Percentiles rank a stretch among this genome's conserved stretches.
phyloP scores from a whole-genome alignment of 2,797 vertebrate genomes.

The Poecilia wingei region DNA sequence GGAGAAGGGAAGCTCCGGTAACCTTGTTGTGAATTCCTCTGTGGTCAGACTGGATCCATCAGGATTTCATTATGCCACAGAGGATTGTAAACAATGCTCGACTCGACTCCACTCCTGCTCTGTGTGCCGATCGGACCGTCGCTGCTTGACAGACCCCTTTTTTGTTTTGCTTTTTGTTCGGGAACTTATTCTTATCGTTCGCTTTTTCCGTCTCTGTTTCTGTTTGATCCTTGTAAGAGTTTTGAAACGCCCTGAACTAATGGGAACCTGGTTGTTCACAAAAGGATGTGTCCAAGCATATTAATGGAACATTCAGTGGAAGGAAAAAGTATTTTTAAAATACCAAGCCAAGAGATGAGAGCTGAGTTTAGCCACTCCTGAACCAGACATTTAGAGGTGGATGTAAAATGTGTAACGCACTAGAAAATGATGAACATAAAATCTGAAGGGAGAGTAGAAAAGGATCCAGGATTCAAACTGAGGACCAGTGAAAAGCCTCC shows the following conservation, averaged over 20 bases:
- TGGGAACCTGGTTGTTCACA: background rate
- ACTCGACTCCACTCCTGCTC: conserved; percentile 19
- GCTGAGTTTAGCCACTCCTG: background rate
- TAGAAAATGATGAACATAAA: background rate
- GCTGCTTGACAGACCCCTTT: background rate
- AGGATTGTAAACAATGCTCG: conserved; percentile 55
- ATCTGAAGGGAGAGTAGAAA: background rate
- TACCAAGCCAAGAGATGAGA: background rate
- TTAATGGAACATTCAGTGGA: background rate
- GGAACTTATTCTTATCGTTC: conserved; percentile 26
- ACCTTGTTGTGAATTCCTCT: conserved; percentile 56
- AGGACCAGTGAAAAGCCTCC: background rate
- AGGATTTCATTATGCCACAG: conserved; percentile 53
- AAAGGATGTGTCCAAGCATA: background rate
- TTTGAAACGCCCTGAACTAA: conserved; percentile 32
- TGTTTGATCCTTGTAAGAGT: conserved; percentile 17
- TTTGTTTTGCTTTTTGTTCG: conserved; percentile 30
- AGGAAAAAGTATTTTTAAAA: background rate
- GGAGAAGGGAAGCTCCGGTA: conserved; percentile 43
- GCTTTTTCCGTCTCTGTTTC: conserved; percentile 13
- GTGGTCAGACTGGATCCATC: conserved; percentile 50
- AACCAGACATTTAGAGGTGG: background rate
- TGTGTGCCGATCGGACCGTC: conserved; percentile 19
- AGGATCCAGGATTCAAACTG: background rate
- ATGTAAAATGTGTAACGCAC: background rate